Percentiles rank a stretch among this genome's conserved stretches.
phyloP scores from a whole-genome alignment of 1,140 invertebrate genomes.

The Neoseiulus cucumeris region DNA sequence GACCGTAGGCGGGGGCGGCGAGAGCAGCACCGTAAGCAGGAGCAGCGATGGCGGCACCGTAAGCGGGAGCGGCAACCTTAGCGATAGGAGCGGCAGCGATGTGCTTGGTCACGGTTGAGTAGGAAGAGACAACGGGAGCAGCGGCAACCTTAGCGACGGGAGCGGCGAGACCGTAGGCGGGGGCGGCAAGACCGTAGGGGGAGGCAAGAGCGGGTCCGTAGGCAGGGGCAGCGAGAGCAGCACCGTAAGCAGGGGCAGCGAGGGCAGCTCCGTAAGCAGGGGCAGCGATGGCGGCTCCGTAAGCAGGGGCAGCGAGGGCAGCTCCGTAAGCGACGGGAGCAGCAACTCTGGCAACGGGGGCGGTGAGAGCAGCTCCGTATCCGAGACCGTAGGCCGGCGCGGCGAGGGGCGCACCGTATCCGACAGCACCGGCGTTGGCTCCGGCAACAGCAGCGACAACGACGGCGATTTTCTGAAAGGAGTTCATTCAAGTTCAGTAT shows the following conservation, averaged over 20 bases:
- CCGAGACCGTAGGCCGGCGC: background rate
- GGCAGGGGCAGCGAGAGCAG: too few species aligned
- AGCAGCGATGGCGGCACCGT: too few species aligned
- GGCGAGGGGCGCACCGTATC: background rate
- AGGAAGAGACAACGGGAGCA: background rate
- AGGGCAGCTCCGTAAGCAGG: background rate
- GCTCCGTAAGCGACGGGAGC: background rate
- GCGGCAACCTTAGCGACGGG: background rate
- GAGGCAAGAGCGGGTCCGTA: too few species aligned
- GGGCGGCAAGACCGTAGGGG: background rate
- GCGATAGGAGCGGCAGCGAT: background rate
- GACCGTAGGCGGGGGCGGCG: background rate
- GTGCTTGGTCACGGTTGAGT: constrained; percentile 1
- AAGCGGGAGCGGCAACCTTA: too few species aligned
- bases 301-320: background rate
- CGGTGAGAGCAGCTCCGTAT: background rate
- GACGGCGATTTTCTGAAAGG: background rate
- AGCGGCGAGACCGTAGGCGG: background rate
- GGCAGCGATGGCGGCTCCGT: background rate
- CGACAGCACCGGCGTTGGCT: background rate
- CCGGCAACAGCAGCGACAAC: background rate
- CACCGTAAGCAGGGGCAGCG: background rate
- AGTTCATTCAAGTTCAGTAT: too few species aligned
- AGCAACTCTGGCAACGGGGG: background rate
- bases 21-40: too few species aligned